Percentiles rank a stretch among this genome's conserved stretches.
Conservation (phyloP, 2,888 invertebrate species). For the Scaptomyza flava region DNA sequence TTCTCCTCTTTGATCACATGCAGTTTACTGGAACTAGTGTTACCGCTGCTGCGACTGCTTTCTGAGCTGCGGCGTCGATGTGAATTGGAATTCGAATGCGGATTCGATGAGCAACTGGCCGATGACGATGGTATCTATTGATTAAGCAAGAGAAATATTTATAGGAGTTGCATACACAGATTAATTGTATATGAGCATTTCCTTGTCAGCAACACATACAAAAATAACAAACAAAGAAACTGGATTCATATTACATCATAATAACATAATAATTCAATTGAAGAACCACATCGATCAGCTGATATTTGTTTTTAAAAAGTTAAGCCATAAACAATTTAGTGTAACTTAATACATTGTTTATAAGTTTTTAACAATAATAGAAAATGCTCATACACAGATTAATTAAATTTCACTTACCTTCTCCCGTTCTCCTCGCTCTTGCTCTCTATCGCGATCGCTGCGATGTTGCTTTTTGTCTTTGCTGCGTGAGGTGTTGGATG, state of each 20-base stretch:
- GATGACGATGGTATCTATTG: constrained; percentile 62
- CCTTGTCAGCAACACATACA: background rate
- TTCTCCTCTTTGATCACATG: constrained; percentile 43
- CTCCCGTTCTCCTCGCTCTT: constrained; percentile 50
- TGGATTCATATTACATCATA: background rate
- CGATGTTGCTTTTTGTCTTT: constrained; percentile 68
- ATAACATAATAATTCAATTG: too few species aligned
- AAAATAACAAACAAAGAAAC: background rate
- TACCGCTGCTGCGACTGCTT: constrained; percentile 79
- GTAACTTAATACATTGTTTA: background rate
- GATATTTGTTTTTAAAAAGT: too few species aligned
- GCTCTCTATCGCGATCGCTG: constrained; percentile 61
- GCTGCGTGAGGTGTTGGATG: constrained; percentile 59
- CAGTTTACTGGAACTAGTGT: constrained; percentile 54
- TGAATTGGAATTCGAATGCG: constrained; percentile 51
- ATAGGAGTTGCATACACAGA: background rate
- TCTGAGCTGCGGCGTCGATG: constrained; percentile 81
- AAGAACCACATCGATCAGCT: too few species aligned
- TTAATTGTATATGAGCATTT: background rate
- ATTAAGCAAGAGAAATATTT: background rate
- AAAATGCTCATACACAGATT: background rate
- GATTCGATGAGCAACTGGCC: constrained; percentile 68
- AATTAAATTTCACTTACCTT: constrained; percentile 17
- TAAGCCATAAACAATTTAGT: background rate
- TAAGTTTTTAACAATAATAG: background rate